phyloP scores from a whole-genome alignment of 2,113 vertebrate genomes.

The Agelaius phoeniceus region DNA sequence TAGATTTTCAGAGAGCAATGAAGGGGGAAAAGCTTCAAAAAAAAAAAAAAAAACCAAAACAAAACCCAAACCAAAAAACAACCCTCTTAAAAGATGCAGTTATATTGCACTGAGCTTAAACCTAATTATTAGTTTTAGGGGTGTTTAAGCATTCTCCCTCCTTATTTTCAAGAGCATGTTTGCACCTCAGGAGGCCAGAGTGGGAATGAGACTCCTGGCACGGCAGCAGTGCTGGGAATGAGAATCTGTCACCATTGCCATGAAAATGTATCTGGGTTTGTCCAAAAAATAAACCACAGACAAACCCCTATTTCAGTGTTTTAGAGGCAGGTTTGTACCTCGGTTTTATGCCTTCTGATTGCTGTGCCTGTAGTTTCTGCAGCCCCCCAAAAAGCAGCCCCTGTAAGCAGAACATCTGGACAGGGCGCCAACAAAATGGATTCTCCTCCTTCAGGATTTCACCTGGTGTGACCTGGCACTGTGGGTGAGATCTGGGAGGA shows the following conservation, averaged over 20 bases:
- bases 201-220: neutral
- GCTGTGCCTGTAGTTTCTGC: accelerated
- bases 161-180: neutral
- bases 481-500: constrained; percentile 40
- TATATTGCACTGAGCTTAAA: neutral
- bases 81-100: neutral
- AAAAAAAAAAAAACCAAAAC: too few species aligned
- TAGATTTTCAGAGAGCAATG: neutral
- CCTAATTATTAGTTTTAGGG: neutral
- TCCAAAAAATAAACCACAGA: neutral
- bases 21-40: neutral
- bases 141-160: neutral
- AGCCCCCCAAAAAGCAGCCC: neutral
- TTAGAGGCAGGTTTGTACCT: neutral
- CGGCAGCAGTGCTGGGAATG: neutral
- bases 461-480: constrained; percentile 48
- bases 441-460: neutral
- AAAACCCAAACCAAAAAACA: too few species aligned
- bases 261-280: neutral
- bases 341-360: neutral
- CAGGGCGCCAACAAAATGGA: neutral
- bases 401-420: neutral
- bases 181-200: neutral
- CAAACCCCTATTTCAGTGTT: neutral
- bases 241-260: accelerated